Percentiles rank a stretch among this genome's conserved stretches.
Conservation (phyloP, 2,113 vertebrate genomes). For the Laticauda laticaudata region DNA sequence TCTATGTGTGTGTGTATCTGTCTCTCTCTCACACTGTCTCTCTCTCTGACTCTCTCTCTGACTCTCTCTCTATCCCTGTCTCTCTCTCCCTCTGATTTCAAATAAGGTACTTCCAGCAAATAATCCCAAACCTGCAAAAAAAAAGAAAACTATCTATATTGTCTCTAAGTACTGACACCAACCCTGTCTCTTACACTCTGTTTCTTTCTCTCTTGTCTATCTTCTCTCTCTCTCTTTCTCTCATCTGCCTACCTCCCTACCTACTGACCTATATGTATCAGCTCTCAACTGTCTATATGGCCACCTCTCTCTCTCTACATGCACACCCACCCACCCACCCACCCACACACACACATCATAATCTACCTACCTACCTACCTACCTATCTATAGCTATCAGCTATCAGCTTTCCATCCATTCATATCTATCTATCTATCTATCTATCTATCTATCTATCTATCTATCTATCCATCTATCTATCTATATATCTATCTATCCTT, state of each 20-base stretch:
- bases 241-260: too few species aligned
- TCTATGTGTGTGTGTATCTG: neutral
- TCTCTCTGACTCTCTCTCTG: neutral
- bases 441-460: too few species aligned
- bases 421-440: too few species aligned
- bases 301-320: too few species aligned
- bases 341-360: too few species aligned
- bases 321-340: too few species aligned
- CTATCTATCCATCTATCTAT: neutral
- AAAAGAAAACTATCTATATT: neutral
- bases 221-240: neutral
- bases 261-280: too few species aligned
- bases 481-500: neutral
- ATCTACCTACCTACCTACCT: too few species aligned
- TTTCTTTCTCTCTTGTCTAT: neutral
- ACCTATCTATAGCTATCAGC: too few species aligned
- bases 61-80: too few species aligned
- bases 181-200: neutral
- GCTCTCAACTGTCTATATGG: too few species aligned
- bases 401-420: too few species aligned
- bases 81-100: neutral
- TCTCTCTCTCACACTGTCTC: neutral
- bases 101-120: conserved; percentile 17
- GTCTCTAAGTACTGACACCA: neutral
- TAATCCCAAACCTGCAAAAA: neutral